These are phyloP conservation scores for Tragelaphus strepsiceros DNA, from an alignment of 2,113 vertebrate species.

Conservation along the genomic window DNA sequence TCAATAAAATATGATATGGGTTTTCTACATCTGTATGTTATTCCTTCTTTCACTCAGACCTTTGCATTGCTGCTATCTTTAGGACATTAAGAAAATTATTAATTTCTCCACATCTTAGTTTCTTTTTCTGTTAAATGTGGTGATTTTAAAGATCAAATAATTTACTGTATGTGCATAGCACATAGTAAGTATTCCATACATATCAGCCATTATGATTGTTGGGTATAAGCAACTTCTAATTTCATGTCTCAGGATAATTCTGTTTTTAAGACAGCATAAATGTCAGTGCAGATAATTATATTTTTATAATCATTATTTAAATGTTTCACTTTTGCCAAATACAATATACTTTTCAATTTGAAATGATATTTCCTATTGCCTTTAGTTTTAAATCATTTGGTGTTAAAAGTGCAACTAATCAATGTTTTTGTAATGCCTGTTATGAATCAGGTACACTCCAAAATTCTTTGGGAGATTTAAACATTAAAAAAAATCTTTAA, in stretches of 20 bases:
- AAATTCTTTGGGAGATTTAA: background rate
- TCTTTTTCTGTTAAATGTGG: background rate
- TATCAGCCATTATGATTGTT: background rate
- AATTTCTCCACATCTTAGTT: background rate
- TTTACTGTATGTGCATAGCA: background rate
- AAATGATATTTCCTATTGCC: background rate
- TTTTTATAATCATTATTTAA: slow-evolving; percentile 47
- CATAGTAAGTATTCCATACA: background rate
- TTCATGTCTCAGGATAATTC: background rate
- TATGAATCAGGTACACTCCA: background rate
- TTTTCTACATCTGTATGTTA: background rate
- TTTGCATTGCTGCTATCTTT: background rate
- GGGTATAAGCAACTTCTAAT: background rate
- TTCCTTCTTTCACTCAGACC: background rate
- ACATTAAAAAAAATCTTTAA: background rate
- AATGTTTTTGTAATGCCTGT: background rate
- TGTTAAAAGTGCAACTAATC: background rate
- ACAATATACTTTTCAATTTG: background rate
- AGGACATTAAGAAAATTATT: background rate
- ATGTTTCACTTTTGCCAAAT: slow-evolving; percentile 59
- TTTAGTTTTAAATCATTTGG: background rate
- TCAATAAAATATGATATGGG: background rate
- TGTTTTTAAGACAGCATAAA: slow-evolving; percentile 33
- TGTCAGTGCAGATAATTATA: slow-evolving; percentile 46
- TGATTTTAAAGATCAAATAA: background rate